A percentile compares a stretch with the other conserved stretches of the same genome.
phyloP scores from a whole-genome alignment of 2,888 invertebrate species.

The Agonopterix heracliana region DNA sequence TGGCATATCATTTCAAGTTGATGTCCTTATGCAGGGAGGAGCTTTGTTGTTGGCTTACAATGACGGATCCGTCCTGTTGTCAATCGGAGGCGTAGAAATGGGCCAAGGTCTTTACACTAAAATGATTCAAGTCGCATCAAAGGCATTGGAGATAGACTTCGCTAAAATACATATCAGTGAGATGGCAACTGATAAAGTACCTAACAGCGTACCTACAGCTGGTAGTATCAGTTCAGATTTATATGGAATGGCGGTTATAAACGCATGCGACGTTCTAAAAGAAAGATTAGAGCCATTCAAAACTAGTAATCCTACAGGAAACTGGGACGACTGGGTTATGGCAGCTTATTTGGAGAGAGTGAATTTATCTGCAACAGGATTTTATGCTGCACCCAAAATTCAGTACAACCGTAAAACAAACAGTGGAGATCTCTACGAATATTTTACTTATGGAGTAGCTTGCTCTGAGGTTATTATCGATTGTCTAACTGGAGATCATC shows the following conservation, averaged over 20 bases:
- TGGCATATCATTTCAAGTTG: constrained; percentile 82
- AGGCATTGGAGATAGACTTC: constrained; percentile 77
- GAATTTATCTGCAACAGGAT: constrained; percentile 84
- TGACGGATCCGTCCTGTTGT: constrained; percentile 86
- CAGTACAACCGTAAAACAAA: constrained; percentile 79
- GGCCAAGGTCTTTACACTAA: constrained; percentile 94
- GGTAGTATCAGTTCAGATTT: constrained; percentile 87
- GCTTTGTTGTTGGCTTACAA: constrained; percentile 86
- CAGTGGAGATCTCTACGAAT: constrained; percentile 81
- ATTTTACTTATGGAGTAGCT: constrained; percentile 87
- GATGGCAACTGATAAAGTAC: constrained; percentile 87
- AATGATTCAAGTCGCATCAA: constrained; percentile 89
- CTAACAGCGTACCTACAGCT: constrained; percentile 87
- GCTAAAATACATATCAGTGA: constrained; percentile 82
- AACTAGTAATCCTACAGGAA: constrained; percentile 79
- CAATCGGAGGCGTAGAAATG: constrained; percentile 92
- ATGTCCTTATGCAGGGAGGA: constrained; percentile 84
- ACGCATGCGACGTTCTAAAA: constrained; percentile 82
- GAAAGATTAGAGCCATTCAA: constrained; percentile 81
- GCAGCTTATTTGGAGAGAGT: constrained; percentile 82
- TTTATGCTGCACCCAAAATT: constrained; percentile 81
- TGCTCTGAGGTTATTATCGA: constrained; percentile 91
- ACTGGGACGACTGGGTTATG: constrained; percentile 87
- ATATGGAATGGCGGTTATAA: constrained; percentile 87
- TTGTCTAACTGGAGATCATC: constrained; percentile 90